phyloP scores from a whole-genome alignment of 2,113 vertebrate genomes.

The Syrmaticus mikado region DNA sequence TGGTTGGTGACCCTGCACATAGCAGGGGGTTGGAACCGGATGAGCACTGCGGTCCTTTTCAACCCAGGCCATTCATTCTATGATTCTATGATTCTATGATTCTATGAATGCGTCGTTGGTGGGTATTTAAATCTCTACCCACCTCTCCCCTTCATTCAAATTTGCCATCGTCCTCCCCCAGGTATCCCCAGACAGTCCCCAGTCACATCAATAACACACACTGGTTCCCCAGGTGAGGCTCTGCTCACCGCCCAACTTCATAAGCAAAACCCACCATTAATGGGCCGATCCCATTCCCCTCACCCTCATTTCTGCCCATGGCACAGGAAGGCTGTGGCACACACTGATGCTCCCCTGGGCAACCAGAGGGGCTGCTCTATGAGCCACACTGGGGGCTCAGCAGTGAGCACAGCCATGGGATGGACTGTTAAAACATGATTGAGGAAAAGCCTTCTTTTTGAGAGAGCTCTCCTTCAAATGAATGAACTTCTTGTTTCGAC shows the following conservation, averaged over 20 bases:
- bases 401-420: not conserved
- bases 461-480: not conserved
- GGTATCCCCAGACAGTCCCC: not conserved
- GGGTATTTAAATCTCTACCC: not conserved
- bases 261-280: no score
- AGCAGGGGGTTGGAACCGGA: no score
- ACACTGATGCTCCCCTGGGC: not conserved
- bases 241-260: no score
- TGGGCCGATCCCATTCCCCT: no score
- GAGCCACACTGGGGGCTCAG: not conserved
- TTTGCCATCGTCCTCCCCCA: not conserved
- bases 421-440: not conserved
- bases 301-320: no score
- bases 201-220: rapidly evolving
- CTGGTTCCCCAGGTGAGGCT: not conserved
- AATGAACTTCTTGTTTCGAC: not conserved
- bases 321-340: no score
- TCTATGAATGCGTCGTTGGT: not conserved
- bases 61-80: no score
- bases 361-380: not conserved
- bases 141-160: not conserved
- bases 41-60: no score
- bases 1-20: no score
- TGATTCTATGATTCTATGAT: no score
- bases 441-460: not conserved